Evolutionary conservation across 2,888 invertebrate genomes (phyloP), one percentile per base, ranked within the genome.

Genomic region (Abrostola tripartita): DNA sequence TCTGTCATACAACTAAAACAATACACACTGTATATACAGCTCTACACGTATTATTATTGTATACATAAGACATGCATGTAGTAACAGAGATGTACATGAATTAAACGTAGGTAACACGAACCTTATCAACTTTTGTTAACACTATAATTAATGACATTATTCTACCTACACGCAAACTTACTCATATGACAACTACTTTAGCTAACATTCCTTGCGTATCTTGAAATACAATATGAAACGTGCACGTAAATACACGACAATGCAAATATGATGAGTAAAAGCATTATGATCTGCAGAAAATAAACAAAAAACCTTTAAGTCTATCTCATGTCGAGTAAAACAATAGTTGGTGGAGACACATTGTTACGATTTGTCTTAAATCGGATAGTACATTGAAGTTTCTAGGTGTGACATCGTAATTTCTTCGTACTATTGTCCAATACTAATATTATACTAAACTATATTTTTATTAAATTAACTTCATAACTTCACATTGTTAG

Each of bases 21-120:
- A 74, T 65, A 59, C 54, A 44, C 37, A 36, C 36, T 36, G 42
- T 51, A 37, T 24, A 58, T 14, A 68, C 47, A 57, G 44, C 40
- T 40, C 24, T 35, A 37, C 42, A 58, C 40, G 44, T 52, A 53
- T 61, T 41, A 5, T n/a, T 53, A 24, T 37, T 37, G 37, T n/a
- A 51, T 4, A 41, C 50, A 24, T 6, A 35, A 11, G 24, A 24
- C 24, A 47, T 10, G 42, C 9, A 0, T 10, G 14, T n/a, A 37
- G 24, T 40, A 42, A 52, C 38, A 44, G 49, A 5, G 49, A n/a
- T 8, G 14, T 58, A 47, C 55, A 58, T 71, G 60, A 74, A 68
- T 65, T 68, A 64, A 77, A 71, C 55, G 74, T 60, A 74, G 78
- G 49, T 50, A 58, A 70, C 49, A 65, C 65, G 51, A 47, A 51